A percentile compares a stretch with the other conserved stretches of the same genome.
phyloP scores from a whole-genome alignment of 35 echinoderm and acorn worm species.

The Heliocidaris tuberculata region DNA sequence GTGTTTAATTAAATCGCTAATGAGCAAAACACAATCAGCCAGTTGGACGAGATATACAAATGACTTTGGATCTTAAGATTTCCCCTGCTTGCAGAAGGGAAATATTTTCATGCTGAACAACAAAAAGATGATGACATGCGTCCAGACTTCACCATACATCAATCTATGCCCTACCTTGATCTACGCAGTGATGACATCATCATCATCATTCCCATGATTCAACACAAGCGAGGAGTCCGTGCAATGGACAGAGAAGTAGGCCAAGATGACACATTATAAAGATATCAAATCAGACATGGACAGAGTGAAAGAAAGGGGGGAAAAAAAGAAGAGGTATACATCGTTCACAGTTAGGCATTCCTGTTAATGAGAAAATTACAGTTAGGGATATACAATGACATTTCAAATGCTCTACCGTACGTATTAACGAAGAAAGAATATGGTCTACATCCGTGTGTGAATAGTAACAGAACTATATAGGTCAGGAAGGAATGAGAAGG shows the following conservation, averaged over 20 bases:
- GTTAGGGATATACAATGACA: not conserved
- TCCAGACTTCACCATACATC: not conserved
- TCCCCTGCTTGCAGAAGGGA: no score
- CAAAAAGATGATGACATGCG: not conserved
- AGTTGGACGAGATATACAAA: no score
- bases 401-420: not conserved
- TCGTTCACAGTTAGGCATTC: not conserved
- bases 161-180: not conserved
- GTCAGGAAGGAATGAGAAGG: not conserved
- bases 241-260: not conserved
- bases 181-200: not conserved
- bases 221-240: not conserved
- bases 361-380: conserved; percentile 13
- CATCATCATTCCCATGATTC: not conserved
- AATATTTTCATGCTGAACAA: not conserved
- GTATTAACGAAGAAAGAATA: not conserved
- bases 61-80: no score
- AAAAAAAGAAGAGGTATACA: not conserved
- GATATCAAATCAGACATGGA: not conserved
- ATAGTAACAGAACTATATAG: not conserved
- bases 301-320: not conserved
- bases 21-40: no score
- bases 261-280: not conserved
- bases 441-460: not conserved
- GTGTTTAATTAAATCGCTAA: no score